A percentile compares a stretch with the other conserved stretches of the same genome.
These are phyloP conservation scores for Chironomus riparius DNA, from an alignment of 2,888 invertebrate species.

Conservation along the genomic window DNA sequence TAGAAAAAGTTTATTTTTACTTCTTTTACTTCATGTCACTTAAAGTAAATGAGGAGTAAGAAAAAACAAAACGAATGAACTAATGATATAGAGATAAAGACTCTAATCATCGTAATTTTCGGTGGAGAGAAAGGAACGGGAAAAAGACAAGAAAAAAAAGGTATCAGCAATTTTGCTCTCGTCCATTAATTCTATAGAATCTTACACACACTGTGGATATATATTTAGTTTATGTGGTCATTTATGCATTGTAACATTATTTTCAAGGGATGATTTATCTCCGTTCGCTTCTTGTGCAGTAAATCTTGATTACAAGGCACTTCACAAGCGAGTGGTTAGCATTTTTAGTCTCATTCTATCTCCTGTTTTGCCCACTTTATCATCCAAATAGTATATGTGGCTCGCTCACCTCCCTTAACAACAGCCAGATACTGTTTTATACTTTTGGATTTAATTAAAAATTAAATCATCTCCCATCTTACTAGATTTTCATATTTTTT, in stretches of 20 bases:
- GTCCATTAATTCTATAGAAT: neutral
- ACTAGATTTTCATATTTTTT: no score
- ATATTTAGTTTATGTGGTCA: neutral
- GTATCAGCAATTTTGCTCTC: neutral
- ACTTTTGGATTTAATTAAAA: neutral
- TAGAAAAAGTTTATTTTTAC: neutral
- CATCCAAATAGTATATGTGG: neutral
- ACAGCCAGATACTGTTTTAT: neutral
- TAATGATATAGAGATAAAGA: constrained; percentile 4
- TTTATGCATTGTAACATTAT: neutral
- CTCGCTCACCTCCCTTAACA: neutral
- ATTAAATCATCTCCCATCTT: neutral
- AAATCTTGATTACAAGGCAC: neutral
- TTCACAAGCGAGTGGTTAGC: neutral
- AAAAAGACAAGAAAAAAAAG: neutral
- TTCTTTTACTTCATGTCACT: neutral
- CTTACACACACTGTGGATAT: neutral
- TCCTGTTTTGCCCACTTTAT: no score
- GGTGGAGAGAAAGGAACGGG: neutral
- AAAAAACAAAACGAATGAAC: neutral
- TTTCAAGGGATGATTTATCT: neutral
- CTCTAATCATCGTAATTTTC: constrained; percentile 7
- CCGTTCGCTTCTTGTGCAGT: neutral
- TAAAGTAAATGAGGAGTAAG: neutral
- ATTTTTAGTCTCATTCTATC: no score